Evolutionary conservation across 2,113 vertebrate species (phyloP).

Genomic region (Carollia perspicillata): DNA sequence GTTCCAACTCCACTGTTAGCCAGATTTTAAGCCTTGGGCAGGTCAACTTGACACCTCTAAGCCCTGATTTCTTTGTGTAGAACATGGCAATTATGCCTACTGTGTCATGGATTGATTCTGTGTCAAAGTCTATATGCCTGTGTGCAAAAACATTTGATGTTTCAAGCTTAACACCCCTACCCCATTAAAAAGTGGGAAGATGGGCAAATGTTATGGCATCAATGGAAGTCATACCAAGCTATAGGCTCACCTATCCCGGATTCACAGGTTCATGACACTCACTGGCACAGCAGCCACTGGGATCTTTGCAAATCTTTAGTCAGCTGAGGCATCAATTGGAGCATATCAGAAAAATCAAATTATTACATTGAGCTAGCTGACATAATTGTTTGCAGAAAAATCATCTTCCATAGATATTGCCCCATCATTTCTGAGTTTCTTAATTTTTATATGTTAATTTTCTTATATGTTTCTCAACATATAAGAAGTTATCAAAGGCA

Average conservation of each 20-base stretch:
- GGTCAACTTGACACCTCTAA: neutral
- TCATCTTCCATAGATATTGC: neutral
- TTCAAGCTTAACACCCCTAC: neutral
- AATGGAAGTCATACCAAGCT: rapidly evolving
- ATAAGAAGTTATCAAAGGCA: neutral
- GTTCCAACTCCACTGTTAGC: neutral
- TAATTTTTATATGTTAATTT: neutral
- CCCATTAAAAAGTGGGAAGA: neutral
- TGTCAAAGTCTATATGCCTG: neutral
- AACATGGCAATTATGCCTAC: neutral
- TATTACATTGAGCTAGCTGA: neutral
- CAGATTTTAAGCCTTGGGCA: neutral
- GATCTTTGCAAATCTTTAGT: neutral
- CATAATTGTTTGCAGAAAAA: neutral
- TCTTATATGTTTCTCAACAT: neutral
- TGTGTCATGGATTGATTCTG: neutral
- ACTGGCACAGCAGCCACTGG: neutral
- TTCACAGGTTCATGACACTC: neutral
- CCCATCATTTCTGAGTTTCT: neutral
- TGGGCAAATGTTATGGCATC: neutral
- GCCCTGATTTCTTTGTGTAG: neutral
- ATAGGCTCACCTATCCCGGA: neutral
- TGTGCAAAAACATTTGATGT: neutral
- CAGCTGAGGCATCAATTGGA: neutral
- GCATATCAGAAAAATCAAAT: neutral